These are phyloP conservation scores for Proterorhinus semilunaris DNA, from an alignment of 2,113 vertebrate species.

Conservation along the genomic window DNA sequence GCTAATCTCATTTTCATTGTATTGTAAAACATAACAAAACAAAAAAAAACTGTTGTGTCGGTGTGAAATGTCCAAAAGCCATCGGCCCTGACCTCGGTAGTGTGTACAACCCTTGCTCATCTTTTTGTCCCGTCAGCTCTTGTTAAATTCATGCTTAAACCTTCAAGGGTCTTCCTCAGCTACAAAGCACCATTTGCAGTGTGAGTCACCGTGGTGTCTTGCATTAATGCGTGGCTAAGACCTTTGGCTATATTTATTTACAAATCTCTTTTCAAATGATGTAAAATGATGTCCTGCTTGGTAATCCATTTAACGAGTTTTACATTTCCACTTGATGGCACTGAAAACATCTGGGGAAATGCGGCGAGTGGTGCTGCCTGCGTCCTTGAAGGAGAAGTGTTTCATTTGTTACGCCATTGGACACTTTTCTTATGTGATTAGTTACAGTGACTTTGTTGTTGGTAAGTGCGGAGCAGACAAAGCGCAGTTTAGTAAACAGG, in stretches of 20 bases:
- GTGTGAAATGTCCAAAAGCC: neutral
- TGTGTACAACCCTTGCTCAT: neutral
- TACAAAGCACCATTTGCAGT: neutral
- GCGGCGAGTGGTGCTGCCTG: conserved; percentile 44
- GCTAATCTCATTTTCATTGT: too few species aligned
- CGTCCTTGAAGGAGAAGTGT: conserved; percentile 47
- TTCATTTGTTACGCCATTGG: conserved; percentile 55
- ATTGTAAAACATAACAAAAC: too few species aligned
- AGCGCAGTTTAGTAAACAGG: conserved; percentile 49
- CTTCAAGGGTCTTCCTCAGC: neutral
- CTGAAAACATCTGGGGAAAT: neutral
- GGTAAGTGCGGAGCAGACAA: conserved; percentile 58
- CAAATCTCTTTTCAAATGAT: neutral
- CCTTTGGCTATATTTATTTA: neutral
- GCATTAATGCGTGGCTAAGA: neutral
- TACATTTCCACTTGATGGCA: conserved; percentile 19
- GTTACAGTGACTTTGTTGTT: conserved; percentile 59
- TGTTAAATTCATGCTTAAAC: neutral
- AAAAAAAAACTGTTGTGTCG: too few species aligned
- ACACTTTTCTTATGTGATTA: conserved; percentile 54
- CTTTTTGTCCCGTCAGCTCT: neutral
- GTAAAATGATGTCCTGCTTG: conserved; percentile 1
- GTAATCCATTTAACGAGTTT: neutral
- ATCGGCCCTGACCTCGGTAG: neutral
- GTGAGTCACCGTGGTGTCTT: neutral